Conservation (phyloP, 2,888 invertebrate species). For the Rhyacophila evoluta region DNA sequence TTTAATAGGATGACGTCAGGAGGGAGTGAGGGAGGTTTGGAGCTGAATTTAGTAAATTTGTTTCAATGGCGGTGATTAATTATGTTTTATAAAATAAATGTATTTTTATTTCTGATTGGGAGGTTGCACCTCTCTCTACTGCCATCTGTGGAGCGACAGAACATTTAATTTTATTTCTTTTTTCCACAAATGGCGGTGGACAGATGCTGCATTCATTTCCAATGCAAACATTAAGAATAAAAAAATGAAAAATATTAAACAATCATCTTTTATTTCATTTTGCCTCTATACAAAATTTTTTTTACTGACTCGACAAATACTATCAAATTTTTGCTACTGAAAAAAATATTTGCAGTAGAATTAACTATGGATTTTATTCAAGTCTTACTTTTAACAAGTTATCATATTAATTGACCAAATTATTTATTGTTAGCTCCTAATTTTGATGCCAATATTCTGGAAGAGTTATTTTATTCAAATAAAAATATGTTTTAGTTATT, state of each 20-base stretch:
- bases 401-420: too few relatives aligned
- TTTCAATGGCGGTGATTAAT: constrained; percentile 34
- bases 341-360: too few relatives aligned
- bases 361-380: too few relatives aligned
- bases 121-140: not conserved
- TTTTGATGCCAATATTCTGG: too few relatives aligned
- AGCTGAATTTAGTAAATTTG: constrained; percentile 43
- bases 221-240: constrained; percentile 51
- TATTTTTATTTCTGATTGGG: constrained; percentile 41
- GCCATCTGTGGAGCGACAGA: constrained; percentile 21
- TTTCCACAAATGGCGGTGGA: not conserved
- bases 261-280: constrained; percentile 27
- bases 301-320: too few relatives aligned
- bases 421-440: too few relatives aligned
- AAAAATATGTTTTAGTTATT: too few relatives aligned
- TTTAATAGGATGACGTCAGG: not conserved
- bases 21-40: not conserved
- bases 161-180: constrained; percentile 14
- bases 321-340: too few relatives aligned
- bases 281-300: not conserved
- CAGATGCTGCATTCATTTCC: constrained; percentile 27
- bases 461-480: too few relatives aligned
- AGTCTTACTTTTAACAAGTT: too few relatives aligned
- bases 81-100: constrained; percentile 44
- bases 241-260: constrained; percentile 46